These are phyloP conservation scores for Smutsia gigantea DNA, from an alignment of 2,797 vertebrate species.

Conservation along the genomic window DNA sequence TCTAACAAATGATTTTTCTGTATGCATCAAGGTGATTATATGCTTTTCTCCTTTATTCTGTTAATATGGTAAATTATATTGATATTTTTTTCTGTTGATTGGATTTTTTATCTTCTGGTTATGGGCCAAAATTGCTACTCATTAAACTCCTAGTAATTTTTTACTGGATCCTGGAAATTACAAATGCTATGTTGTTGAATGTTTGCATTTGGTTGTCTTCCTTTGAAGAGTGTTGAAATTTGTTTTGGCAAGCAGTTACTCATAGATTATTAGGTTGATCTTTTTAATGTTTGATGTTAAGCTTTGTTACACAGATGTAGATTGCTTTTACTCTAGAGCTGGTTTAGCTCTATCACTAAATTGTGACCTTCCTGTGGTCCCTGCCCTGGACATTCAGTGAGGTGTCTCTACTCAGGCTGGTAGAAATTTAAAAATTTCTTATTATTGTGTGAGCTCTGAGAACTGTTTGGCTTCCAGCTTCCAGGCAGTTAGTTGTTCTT, in stretches of 20 bases:
- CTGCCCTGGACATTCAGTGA: background rate
- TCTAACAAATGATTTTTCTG: background rate
- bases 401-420: background rate
- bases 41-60: background rate
- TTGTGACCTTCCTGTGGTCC: background rate
- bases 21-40: background rate
- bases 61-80: background rate
- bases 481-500: background rate
- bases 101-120: background rate
- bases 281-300: background rate
- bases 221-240: background rate
- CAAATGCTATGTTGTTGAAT: background rate
- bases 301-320: background rate
- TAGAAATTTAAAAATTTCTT: background rate
- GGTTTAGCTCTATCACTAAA: background rate
- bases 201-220: background rate
- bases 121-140: background rate
- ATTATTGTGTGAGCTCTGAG: background rate
- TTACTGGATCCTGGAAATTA: background rate
- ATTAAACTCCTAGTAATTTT: background rate
- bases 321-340: background rate
- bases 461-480: background rate
- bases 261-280: background rate
- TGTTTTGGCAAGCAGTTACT: background rate
- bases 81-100: background rate